These are phyloP conservation scores for Ennomos erosarius DNA, from an alignment of 2,888 invertebrate genomes.

Conservation along the genomic window DNA sequence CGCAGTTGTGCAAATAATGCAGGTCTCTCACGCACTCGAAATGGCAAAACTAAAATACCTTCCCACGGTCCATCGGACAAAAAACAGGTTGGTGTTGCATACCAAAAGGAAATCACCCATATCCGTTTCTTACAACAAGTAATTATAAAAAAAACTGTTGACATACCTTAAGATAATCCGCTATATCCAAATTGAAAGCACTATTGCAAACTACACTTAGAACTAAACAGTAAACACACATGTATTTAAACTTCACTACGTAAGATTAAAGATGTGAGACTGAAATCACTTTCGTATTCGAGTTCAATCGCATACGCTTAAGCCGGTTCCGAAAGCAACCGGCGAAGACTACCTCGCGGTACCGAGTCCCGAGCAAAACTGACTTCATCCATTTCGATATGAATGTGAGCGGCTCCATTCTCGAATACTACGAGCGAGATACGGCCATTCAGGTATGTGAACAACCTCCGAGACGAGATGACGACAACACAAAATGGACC, in stretches of 20 bases:
- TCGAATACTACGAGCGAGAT: slow-evolving; percentile 77
- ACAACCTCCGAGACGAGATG: slow-evolving; percentile 65
- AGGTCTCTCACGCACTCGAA: slow-evolving; percentile 45
- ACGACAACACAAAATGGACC: slow-evolving; percentile 59
- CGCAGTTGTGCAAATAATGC: slow-evolving; percentile 45
- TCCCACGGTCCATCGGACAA: slow-evolving; percentile 79
- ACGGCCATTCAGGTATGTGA: slow-evolving; percentile 82
- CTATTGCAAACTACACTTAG: slow-evolving; percentile 46
- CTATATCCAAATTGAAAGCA: slow-evolving; percentile 47
- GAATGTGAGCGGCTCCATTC: slow-evolving; percentile 72
- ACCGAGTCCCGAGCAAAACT: slow-evolving; percentile 59
- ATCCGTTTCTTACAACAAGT: slow-evolving; percentile 62
- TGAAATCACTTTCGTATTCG: slow-evolving; percentile 46
- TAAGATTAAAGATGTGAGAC: slow-evolving; percentile 65
- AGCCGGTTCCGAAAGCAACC: slow-evolving; percentile 47
- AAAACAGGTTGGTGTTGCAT: slow-evolving; percentile 76
- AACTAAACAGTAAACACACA: slow-evolving; percentile 66
- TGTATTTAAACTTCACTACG: slow-evolving; percentile 68
- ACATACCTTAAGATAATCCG: slow-evolving; percentile 57
- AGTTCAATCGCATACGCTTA: slow-evolving; percentile 59
- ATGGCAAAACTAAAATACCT: slow-evolving; percentile 68
- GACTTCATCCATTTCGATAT: slow-evolving; percentile 48
- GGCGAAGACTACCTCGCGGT: slow-evolving; percentile 41
- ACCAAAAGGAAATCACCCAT: slow-evolving; percentile 74
- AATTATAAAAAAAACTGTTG: slow-evolving; percentile 60